These are phyloP conservation scores for Hemistola chrysoprasaria DNA, from an alignment of 2,888 invertebrate genomes.

Conservation along the genomic window DNA sequence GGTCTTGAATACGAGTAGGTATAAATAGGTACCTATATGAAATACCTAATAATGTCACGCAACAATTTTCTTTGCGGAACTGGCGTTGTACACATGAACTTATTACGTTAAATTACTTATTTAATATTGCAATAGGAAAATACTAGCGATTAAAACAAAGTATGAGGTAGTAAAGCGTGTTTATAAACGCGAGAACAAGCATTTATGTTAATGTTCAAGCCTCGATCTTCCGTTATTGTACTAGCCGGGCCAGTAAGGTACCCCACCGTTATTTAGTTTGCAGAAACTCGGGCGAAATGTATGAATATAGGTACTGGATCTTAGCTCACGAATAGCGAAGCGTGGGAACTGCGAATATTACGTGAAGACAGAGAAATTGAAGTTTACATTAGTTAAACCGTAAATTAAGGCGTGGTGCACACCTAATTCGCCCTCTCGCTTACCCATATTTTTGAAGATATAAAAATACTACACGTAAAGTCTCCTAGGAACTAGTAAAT, in stretches of 20 bases:
- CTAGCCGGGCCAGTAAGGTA: constrained; percentile 23
- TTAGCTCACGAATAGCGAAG: constrained; percentile 14
- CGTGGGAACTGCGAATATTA: constrained; percentile 15
- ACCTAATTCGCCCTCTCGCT: no score
- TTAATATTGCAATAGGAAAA: constrained; percentile 12
- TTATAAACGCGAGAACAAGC: constrained; percentile 36
- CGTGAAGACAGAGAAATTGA: constrained; percentile 3
- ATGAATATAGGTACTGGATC: constrained; percentile 7
- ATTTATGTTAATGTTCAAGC: constrained; percentile 47
- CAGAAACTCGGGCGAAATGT: constrained; percentile 31
- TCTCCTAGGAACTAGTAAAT: no score
- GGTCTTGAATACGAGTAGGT: no score
- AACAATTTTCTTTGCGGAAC: constrained; percentile 18
- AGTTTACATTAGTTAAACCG: background rate
- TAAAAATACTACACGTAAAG: no score
- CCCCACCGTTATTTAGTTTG: constrained; percentile 39
- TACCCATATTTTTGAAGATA: no score
- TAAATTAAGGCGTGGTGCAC: no score
- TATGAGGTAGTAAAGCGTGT: constrained; percentile 9
- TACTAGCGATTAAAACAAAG: constrained; percentile 5
- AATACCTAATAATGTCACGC: no score
- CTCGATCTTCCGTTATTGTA: constrained; percentile 25
- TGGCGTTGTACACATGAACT: no score
- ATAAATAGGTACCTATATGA: no score
- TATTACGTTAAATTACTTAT: no score